Evolutionary conservation across 2,888 invertebrate genomes (phyloP).

Genomic region (Chrysodeixis includens): DNA sequence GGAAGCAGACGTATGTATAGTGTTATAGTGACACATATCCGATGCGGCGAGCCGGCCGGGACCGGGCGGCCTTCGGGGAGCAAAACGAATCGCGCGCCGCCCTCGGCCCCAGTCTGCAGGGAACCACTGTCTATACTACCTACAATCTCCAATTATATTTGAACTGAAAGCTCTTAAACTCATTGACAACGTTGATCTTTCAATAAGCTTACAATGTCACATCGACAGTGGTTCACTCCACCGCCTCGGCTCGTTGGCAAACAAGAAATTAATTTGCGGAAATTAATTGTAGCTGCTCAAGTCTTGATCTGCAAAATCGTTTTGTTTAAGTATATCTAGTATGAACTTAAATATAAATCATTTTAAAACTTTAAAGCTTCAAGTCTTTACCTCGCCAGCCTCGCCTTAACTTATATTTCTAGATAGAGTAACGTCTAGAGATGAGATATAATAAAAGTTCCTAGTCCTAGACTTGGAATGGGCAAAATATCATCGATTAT

Average conservation of each 20-base stretch:
- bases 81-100: slow-evolving; percentile 77
- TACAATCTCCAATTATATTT: slow-evolving; percentile 49
- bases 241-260: not conserved
- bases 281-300: slow-evolving; percentile 17
- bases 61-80: slow-evolving; percentile 85
- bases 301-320: slow-evolving; percentile 4
- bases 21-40: slow-evolving; percentile 87
- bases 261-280: not conserved
- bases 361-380: no score
- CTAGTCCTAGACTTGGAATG: no score
- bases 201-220: slow-evolving; percentile 55
- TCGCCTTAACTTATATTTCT: no score
- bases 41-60: slow-evolving; percentile 74
- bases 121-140: slow-evolving; percentile 59
- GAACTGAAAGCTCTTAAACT: slow-evolving; percentile 44
- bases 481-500: no score
- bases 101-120: slow-evolving; percentile 61
- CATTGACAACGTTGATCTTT: slow-evolving; percentile 50
- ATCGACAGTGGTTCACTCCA: slow-evolving; percentile 37
- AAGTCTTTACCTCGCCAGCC: no score
- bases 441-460: no score
- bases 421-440: no score
- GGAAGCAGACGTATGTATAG: slow-evolving; percentile 75
- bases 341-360: no score
- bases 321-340: no score